These are phyloP conservation scores for Bombus confusus DNA, from an alignment of 1,140 invertebrate genomes.

Conservation along the genomic window DNA sequence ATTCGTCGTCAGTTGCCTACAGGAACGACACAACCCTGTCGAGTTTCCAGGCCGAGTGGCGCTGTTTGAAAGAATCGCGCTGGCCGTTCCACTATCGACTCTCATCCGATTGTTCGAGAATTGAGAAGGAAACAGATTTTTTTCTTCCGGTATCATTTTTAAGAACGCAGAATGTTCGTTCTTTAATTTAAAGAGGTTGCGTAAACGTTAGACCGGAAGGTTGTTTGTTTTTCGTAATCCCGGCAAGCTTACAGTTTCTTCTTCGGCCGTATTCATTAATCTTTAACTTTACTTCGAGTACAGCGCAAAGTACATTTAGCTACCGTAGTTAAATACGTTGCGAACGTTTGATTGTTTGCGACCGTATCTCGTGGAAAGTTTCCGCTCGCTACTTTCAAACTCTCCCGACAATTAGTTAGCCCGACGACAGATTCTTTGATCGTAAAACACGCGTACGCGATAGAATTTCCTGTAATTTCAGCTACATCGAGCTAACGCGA, in stretches of 20 bases:
- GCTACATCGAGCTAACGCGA: neutral
- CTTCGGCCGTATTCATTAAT: neutral
- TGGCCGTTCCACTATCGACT: neutral
- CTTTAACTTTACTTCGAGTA: conserved; percentile 4
- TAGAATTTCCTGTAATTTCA: neutral
- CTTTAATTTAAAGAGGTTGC: neutral
- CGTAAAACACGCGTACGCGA: neutral
- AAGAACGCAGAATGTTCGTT: neutral
- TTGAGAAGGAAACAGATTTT: neutral
- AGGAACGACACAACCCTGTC: too few species aligned
- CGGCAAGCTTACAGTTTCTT: neutral
- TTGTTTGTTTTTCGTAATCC: neutral
- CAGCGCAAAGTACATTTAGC: neutral
- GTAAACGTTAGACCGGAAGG: neutral
- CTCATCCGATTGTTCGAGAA: neutral
- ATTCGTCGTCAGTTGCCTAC: neutral
- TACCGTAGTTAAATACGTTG: conserved; percentile 12
- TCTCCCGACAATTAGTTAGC: neutral
- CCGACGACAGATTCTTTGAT: conserved; percentile 7
- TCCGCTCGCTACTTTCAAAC: conserved; percentile 5
- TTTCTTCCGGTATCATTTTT: neutral
- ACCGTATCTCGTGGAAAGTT: neutral
- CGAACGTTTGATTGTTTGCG: neutral
- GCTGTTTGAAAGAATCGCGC: neutral
- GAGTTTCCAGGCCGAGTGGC: neutral